Base-by-base conservation (phyloP, 2,888 invertebrate species). In the Lutraria lutraria region DNA sequence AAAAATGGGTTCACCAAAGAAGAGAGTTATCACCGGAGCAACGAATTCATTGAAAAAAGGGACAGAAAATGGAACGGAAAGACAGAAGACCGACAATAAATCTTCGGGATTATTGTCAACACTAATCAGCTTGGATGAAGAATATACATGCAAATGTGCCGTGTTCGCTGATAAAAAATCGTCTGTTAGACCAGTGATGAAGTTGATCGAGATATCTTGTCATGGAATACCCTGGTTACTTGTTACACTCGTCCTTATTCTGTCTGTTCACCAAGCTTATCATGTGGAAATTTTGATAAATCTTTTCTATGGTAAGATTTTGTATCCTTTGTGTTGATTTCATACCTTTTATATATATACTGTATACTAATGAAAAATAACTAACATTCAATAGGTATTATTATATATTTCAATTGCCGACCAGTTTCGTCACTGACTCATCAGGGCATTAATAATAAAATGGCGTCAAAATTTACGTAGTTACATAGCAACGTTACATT, bases 161-260 rank as follows among this genome's bases (percentile, higher is more conserved):
- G 86, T 96, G 0, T 96, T 95, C 93, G 95, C 95, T 19, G 91
- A 93, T 80, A 92, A 92, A 83, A 93, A 93, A 25, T 94, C 95
- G 0, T 72, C 92, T 0, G 72, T 95, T 31, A 96, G 97, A 92
- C 96, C 97, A 0, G 96, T 97, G 91, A 97, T 97, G 96, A 97
- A 97, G 95, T 87, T 96, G 16, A 94, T 97, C n/a, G 97, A 97
- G 96, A 97, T 98, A 93, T 98, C 98, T 12, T 99, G 99, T 95
- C 98, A 99, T 97, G 99, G 99, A 15, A 97, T 99, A 83, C 97
- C 98, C 8, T 99, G 99, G 99, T 96, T 99, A 83, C 97, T 97
- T 12, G 97, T 97, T 43, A 98, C 98, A 97, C 96, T 98, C 43
- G 98, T 98, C 8, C 98, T 98, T 92, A 98, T 98, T 91, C 98